phyloP scores from a whole-genome alignment of 2,113 vertebrate species.

The Microcebus murinus region DNA sequence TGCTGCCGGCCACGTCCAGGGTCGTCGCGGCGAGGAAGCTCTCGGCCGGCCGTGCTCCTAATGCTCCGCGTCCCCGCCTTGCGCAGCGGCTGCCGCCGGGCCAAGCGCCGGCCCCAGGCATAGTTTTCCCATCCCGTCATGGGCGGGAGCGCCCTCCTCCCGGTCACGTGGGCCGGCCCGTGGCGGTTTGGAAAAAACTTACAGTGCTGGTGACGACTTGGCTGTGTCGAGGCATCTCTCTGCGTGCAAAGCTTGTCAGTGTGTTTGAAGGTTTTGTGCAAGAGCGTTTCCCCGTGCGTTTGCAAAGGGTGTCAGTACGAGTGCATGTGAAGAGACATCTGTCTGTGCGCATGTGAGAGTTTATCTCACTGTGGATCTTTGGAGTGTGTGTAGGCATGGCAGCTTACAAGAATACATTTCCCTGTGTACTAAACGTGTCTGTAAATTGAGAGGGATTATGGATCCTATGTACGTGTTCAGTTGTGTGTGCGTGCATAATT shows the following conservation, averaged over 20 bases:
- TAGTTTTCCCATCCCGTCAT: slow-evolving; percentile 88
- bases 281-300: background rate
- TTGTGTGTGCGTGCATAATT: too few relatives aligned
- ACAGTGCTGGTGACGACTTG: background rate
- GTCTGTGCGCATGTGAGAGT: background rate
- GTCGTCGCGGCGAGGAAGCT: background rate
- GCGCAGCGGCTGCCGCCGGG: slow-evolving; percentile 64
- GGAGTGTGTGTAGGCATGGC: background rate
- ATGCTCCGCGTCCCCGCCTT: slow-evolving; percentile 23
- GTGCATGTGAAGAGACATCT: background rate
- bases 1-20: background rate
- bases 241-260: background rate
- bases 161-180: slow-evolving; percentile 82
- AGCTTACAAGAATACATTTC: background rate
- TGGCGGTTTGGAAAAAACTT: background rate
- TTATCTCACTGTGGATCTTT: background rate
- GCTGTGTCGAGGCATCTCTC: background rate
- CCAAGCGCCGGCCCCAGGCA: slow-evolving; percentile 79
- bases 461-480: background rate
- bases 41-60: background rate
- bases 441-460: background rate
- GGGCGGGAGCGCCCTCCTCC: slow-evolving; percentile 72
- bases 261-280: background rate
- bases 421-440: background rate
- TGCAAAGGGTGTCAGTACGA: background rate